Conservation (phyloP, 2,888 invertebrate genomes). For the Anaspis maculata region DNA sequence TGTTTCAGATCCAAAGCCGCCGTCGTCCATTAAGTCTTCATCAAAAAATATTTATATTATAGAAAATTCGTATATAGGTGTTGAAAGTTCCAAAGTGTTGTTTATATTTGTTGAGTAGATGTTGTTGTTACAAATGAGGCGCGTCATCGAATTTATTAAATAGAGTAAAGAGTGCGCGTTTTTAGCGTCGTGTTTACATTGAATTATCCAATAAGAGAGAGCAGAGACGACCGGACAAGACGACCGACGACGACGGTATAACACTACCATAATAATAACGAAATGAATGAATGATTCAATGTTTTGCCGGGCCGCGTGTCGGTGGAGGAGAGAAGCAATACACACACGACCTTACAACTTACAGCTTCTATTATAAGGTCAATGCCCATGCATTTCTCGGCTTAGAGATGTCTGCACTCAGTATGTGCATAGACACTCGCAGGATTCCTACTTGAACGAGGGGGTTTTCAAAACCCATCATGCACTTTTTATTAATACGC, state of each 20-base stretch:
- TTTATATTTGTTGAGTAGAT: slow-evolving; percentile 16
- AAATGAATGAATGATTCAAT: slow-evolving; percentile 24
- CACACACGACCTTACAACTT: slow-evolving; percentile 29
- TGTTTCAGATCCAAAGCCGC: slow-evolving; percentile 20
- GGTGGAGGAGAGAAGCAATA: not conserved
- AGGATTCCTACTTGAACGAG: slow-evolving; percentile 11
- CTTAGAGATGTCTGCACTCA: slow-evolving; percentile 31
- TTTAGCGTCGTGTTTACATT: slow-evolving; percentile 13
- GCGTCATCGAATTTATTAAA: slow-evolving; percentile 13
- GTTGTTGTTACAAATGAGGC: slow-evolving; percentile 10
- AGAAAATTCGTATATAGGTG: slow-evolving; percentile 13
- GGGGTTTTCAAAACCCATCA: slow-evolving; percentile 1
- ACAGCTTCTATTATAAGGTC: slow-evolving; percentile 32
- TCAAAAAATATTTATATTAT: slow-evolving; percentile 14
- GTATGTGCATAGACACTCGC: slow-evolving; percentile 22
- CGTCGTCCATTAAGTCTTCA: slow-evolving; percentile 22
- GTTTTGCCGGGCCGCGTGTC: slow-evolving; percentile 10
- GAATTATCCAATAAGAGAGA: no score
- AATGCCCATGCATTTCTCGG: slow-evolving; percentile 33
- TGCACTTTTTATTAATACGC: not conserved
- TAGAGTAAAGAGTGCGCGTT: slow-evolving; percentile 16
- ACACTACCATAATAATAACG: no score
- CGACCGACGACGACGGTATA: no score
- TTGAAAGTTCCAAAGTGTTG: slow-evolving; percentile 15
- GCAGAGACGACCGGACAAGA: no score